These are phyloP conservation scores for Panthera uncia DNA, from an alignment of 2,113 vertebrate species.

Conservation along the genomic window DNA sequence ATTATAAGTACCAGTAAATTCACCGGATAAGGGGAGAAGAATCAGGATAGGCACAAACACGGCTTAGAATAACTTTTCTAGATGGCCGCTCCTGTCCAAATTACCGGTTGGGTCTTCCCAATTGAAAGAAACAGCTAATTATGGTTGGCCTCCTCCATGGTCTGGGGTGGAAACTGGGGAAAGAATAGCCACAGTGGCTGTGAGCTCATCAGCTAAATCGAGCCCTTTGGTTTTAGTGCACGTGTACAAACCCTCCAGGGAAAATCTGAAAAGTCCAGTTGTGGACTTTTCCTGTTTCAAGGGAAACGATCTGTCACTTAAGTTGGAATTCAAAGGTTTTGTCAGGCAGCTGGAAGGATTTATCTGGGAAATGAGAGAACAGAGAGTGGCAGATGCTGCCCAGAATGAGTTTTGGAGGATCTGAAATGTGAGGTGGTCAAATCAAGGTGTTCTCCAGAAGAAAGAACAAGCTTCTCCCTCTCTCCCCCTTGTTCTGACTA, in stretches of 20 bases:
- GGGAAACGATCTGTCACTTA: background rate
- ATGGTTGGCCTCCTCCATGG: background rate
- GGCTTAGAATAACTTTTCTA: background rate
- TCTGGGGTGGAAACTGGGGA: background rate
- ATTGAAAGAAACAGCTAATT: background rate
- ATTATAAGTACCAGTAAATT: background rate
- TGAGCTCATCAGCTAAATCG: background rate
- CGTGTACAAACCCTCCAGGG: background rate
- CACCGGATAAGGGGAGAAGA: background rate
- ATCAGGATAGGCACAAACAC: background rate
- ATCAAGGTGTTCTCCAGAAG: background rate
- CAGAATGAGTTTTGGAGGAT: background rate
- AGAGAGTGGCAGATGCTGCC: background rate
- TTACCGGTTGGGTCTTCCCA: background rate
- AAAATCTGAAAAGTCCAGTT: background rate
- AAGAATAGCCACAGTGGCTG: background rate
- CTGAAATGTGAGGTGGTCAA: background rate
- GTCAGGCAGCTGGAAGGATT: background rate
- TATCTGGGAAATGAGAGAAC: background rate
- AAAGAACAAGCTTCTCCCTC: background rate
- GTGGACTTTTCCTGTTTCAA: background rate
- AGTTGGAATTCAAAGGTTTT: background rate
- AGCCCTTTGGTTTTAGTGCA: background rate
- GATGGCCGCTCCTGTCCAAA: background rate
- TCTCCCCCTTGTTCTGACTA: background rate